Evolutionary conservation across 2,113 vertebrate species (phyloP).

Genomic region (Neotoma lepida): DNA sequence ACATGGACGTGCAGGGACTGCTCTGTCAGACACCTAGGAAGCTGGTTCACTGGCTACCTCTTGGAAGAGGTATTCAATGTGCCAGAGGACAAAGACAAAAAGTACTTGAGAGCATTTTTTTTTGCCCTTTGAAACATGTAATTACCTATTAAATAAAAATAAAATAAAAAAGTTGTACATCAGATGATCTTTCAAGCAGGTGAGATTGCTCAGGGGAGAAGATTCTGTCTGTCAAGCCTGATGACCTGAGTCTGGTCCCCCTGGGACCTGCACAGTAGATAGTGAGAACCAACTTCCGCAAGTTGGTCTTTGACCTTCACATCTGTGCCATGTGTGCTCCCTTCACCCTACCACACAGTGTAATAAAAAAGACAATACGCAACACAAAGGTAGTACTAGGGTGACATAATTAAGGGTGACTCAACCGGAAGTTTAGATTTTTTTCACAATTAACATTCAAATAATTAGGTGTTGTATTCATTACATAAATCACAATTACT

Average conservation of each 20-base stretch:
- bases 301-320: too few relatives aligned
- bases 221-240: neutral
- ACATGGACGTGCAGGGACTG: neutral
- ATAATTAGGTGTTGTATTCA: slow-evolving; percentile 38
- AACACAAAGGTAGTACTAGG: slow-evolving; percentile 7
- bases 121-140: slow-evolving; percentile 21
- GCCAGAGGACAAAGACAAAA: neutral
- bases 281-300: neutral
- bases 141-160: slow-evolving; percentile 53
- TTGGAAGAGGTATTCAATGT: neutral
- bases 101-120: neutral
- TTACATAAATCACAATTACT: slow-evolving; percentile 4
- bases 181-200: neutral
- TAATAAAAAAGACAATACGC: neutral
- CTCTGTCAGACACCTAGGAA: neutral
- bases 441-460: slow-evolving; percentile 40
- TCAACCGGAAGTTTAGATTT: neutral
- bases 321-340: too few relatives aligned
- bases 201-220: neutral
- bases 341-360: neutral
- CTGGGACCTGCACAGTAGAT: neutral
- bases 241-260: neutral
- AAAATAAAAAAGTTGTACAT: neutral
- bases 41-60: neutral
- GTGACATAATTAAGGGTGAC: neutral